Base-by-base conservation (phyloP, 2,888 invertebrate species). In the Digitonthophagus gazella region DNA sequence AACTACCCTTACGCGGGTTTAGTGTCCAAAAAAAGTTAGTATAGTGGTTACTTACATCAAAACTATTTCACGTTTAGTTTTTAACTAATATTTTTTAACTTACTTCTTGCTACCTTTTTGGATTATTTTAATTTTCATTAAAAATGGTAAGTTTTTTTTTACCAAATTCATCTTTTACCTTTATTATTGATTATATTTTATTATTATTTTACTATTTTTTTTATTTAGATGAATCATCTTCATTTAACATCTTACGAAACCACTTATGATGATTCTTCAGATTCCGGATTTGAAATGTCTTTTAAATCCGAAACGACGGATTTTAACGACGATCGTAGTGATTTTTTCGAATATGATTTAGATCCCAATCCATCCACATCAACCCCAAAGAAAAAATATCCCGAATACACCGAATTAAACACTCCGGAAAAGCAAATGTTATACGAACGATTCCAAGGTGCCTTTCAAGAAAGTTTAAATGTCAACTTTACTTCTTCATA, bases 231-330 rank as follows among this genome's bases (percentile, higher is more conserved):
- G 70, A 65, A 44, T 6, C 69, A 63, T 14, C 18, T 22, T 19
- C 15, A 15, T 16, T 63, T 65, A 2, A 70, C 67, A 16, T 64
- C 64, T 19, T 67, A 67, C 58, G 70, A 70, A 3, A 44, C 66
- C 66, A 71, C 67, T 63, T 81, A 85, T 74, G 86, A 86, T 65
- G 85, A 86, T 79, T 93, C 92, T 72, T 91, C 89, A 68, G 93
- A 93, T 78, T 93, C 93, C 0, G 93, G 93, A 64, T 89, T 92
- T 78, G 93, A 93, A 75, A 88, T 90, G 74, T 89, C 89, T 74
- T 90, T 88, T 79, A 89, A 89, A 67, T 88, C 83, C 0, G 83
- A 83, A 76, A 75, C 73, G 3, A 79, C 81, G 11, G 80, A 80
- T 22, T 75, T 75, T 69, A 74, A 76, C 54, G 82, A 82, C 65